These are phyloP conservation scores for Calyptommatus sinebrachiatus DNA, from an alignment of 2,113 vertebrate genomes.

Conservation along the genomic window DNA sequence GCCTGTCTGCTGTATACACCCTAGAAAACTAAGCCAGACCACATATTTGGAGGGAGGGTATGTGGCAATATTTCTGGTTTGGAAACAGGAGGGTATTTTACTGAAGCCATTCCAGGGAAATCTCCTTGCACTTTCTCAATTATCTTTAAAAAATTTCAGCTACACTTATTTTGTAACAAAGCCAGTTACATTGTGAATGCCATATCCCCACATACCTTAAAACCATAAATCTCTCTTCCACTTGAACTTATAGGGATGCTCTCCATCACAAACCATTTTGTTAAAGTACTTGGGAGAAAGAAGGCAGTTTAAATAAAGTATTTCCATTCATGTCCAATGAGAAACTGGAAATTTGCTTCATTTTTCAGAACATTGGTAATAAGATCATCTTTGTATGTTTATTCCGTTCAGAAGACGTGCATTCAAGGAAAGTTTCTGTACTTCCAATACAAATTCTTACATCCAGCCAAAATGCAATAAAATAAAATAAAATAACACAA, in stretches of 20 bases:
- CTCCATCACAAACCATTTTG: not conserved
- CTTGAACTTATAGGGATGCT: conserved; percentile 18
- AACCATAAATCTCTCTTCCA: conserved; percentile 3
- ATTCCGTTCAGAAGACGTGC: conserved; percentile 16
- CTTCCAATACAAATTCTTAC: not conserved
- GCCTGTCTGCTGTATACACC: not conserved
- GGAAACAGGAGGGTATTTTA: conserved; percentile 21
- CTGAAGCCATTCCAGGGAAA: conserved; percentile 5
- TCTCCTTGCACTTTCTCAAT: not conserved
- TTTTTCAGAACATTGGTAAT: not conserved
- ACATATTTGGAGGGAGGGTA: not conserved
- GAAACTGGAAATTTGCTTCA: conserved; percentile 1
- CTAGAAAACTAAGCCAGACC: not conserved
- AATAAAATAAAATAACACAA: not conserved
- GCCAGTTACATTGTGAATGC: not conserved
- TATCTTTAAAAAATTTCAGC: conserved; percentile 11
- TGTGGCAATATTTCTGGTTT: conserved; percentile 16
- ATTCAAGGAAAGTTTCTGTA: not conserved
- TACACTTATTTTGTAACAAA: not conserved
- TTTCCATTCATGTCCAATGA: not conserved
- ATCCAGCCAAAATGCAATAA: conserved; percentile 8
- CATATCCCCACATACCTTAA: not conserved
- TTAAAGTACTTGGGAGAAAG: not conserved
- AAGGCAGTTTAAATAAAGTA: conserved; percentile 2
- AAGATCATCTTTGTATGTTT: conserved; percentile 17